Evolutionary conservation across 2,113 vertebrate genomes (phyloP).

Genomic region (Canis aureus): DNA sequence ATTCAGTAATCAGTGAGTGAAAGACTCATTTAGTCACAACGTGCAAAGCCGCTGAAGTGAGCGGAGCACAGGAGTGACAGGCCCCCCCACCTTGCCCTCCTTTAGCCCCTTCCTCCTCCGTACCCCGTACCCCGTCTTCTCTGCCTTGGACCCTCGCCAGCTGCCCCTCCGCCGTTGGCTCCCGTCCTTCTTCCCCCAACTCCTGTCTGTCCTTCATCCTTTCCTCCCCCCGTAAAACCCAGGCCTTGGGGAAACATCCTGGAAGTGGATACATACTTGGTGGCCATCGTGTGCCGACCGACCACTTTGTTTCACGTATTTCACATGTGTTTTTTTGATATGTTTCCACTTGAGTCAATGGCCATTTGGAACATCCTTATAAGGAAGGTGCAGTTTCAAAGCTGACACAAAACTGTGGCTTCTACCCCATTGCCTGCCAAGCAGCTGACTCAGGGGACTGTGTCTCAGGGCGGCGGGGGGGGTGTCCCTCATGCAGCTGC

Average conservation of each 20-base stretch:
- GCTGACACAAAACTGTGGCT: background rate
- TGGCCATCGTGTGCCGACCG: background rate
- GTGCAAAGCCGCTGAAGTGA: background rate
- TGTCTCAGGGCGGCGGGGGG: no score
- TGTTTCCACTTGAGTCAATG: slow-evolving; percentile 44
- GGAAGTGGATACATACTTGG: slow-evolving; percentile 16
- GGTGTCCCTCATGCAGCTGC: no score
- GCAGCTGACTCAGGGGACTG: background rate
- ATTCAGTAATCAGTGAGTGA: background rate
- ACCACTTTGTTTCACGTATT: slow-evolving; percentile 40
- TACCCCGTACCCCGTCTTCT: background rate
- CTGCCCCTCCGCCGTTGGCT: background rate
- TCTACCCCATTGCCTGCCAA: slow-evolving; percentile 36
- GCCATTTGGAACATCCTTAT: background rate
- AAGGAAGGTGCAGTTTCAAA: slow-evolving; percentile 26
- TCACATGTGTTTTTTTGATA: background rate
- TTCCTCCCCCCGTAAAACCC: background rate
- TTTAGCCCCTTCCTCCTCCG: background rate
- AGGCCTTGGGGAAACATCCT: background rate
- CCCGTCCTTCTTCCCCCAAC: background rate
- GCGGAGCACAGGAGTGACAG: background rate
- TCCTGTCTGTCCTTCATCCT: background rate
- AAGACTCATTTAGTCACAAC: background rate
- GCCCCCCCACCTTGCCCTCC: fast-evolving
- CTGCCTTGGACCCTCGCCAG: no score